Evolutionary conservation across 2,113 vertebrate genomes (phyloP), one percentile per base, ranked within the genome.

Genomic region (Atrichornis clamosus): DNA sequence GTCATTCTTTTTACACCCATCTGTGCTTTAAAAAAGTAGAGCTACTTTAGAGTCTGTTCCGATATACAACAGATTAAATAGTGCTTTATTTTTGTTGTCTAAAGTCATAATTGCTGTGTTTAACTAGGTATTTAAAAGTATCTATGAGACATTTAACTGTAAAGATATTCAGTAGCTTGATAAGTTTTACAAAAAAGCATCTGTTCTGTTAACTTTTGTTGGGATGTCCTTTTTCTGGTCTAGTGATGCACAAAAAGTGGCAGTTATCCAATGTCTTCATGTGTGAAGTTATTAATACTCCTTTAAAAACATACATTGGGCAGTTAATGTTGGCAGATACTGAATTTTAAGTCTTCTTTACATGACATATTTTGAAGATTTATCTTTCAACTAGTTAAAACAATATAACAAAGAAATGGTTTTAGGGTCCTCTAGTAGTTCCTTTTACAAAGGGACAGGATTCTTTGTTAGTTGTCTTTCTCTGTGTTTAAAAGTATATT

Each of bases 261-360:
- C 70, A 81, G 50, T 67, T 90, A 68, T 91, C 41, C 87, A 82
- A 73, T 92, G 76, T 75, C 65, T 95, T 96, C 41, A 20, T 50
- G 27, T 92, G 64, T 95, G 74, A 84, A 70, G 44, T 84, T 90
- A 42, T 97, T 96, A 95, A 92, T 85, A 87, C 76, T 93, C 77
- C 65, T 85, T 93, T 96, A 84, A 96, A 97, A 95, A 60, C 50
- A 83, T 84, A 67, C 64, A 72, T 89, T 82, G 55, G 82, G 84
- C 73, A 91, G 75, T 18, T 95, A 79, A 72, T 56, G 26, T 47
- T 84, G 65, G 55, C 35, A 87, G 32, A 26, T 92, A 60, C 35
- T 87, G 59, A 35, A 52, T 82, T 93, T 70, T 44, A 55, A 42
- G 14, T 65, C 16, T 1, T 59, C 17, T 72, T 82, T 50, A 30